Evolutionary conservation across 2,797 vertebrate species (phyloP).

Genomic region (Menidia menidia): DNA sequence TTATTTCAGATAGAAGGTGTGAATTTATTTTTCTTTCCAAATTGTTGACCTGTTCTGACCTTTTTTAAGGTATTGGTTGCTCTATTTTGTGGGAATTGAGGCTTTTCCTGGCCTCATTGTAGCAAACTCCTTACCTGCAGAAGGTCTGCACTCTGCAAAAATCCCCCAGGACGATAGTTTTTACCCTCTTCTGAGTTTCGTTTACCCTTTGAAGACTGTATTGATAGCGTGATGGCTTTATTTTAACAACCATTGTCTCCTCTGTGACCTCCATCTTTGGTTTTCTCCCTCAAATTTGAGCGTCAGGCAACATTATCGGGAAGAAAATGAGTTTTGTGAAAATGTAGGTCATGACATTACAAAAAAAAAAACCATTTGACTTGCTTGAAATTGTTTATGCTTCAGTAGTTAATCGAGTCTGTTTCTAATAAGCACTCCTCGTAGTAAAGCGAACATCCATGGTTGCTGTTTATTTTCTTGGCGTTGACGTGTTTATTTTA

Average conservation of each 20-base stretch:
- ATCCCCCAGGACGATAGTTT: slow-evolving; percentile 43
- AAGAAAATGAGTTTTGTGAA: slow-evolving; percentile 35
- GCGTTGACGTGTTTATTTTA: slow-evolving; percentile 6
- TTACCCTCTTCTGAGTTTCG: slow-evolving; percentile 49
- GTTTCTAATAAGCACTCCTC: slow-evolving; percentile 80
- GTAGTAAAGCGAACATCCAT: slow-evolving; percentile 61
- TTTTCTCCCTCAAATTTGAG: slow-evolving; percentile 37
- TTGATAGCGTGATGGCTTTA: slow-evolving; percentile 66
- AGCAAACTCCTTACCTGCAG: slow-evolving; percentile 61
- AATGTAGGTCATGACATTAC: slow-evolving; percentile 58
- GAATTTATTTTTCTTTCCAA: slow-evolving; percentile 6
- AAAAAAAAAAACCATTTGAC: slow-evolving; percentile 37
- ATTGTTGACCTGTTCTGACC: slow-evolving; percentile 65
- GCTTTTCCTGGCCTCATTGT: slow-evolving; percentile 65
- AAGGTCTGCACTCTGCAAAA: slow-evolving; percentile 46
- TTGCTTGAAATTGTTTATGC: slow-evolving; percentile 67
- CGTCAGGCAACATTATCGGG: slow-evolving; percentile 23
- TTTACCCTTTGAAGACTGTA: slow-evolving; percentile 65
- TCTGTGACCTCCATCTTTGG: slow-evolving; percentile 52
- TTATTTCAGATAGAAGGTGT: slow-evolving; percentile 60
- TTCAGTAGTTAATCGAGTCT: slow-evolving; percentile 65
- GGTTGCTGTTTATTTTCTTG: slow-evolving; percentile 44
- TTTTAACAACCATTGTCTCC: slow-evolving; percentile 67
- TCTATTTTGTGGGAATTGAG: slow-evolving; percentile 49
- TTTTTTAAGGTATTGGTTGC: slow-evolving; percentile 59